Evolutionary conservation across 2,113 vertebrate genomes (phyloP), one percentile per base, ranked within the genome.

Genomic region (Oceanodroma tethys): DNA sequence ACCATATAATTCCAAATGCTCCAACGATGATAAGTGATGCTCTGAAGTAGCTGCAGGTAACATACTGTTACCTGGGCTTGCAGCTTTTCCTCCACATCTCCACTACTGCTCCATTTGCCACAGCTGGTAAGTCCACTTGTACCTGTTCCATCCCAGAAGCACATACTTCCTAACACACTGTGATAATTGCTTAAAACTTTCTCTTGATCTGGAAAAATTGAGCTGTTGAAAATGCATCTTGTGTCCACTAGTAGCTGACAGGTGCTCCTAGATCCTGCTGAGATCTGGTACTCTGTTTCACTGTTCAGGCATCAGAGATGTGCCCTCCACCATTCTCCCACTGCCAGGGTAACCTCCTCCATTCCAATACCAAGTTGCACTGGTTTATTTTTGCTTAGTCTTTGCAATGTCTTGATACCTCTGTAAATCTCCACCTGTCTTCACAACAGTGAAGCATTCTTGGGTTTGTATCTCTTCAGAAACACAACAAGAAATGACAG

Each of bases 341-440:
- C 9, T 0, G 0, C 19, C 43, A n/a, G 10, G 20, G 27, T 13
- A 65, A 65, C 34, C 21, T 38, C 20, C 34, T 13, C 27, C 38
- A 13, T 53, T 13, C 20, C n/a, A 55, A 2, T 7, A 53, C 4
- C 17, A 48, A 22, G 40, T 19, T 60, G 40, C 2, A 0, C 7
- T 48, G 11, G 6, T n/a, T 67, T 47, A 7, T 36, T 81, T 75
- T 68, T 10, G 15, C 30, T 55, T 68, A 30, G 10, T 56, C 70
- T 75, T 68, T 23, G 26, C 30, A 42, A 43, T 12, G 11, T 9
- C n/a, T 81, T 67, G 34, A 7, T 52, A 66, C 29, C 13, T 38
- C 36, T n/a, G 9, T n/a, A 38, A 34, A 52, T 52, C 50, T 26
- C 59, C 21, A 19, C 13, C 43, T 32, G 14, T 43, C 25, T 52